Evolutionary conservation across 2,888 invertebrate genomes (phyloP), one percentile per base, ranked within the genome.

Genomic region (Papilio gigon): DNA sequence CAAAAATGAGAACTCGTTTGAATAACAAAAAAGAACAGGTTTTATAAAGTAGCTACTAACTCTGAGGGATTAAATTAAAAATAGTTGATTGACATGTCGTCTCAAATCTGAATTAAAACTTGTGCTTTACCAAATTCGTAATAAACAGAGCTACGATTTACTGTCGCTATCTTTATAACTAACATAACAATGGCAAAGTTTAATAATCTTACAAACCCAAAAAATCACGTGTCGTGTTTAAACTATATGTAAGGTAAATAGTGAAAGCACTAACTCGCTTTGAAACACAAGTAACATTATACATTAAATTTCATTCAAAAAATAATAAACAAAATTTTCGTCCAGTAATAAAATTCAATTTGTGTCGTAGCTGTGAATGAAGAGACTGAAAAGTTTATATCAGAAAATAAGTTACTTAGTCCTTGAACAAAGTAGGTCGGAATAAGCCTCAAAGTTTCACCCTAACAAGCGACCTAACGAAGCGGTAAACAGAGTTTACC

Each of bases 401-500:
- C 64, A 33, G 59, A 30, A 60, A 68, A 65, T 69, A 65, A 65
- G 68, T 65, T 60, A 69, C 60, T 65, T 65, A 69, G 68, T 69
- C 53, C 65, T 65, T 60, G 47, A 69, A 69, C 53, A 69, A 61
- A 65, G 65, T 69, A 65, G 65, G 68, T 69, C 65, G 50, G 68
- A 69, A 69, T 69, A 65, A 69, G 65, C 68, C 65, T 69, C 53
- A 65, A 69, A 69, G 60, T 69, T 69, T 65, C 40, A 58, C 50
- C 33, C 68, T 65, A 69, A 69, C 68, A 69, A 69, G 68, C 53
- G 25, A 69, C 65, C 68, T 69, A 69, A 65, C 65, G 68, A 69
- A 69, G 60, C 65, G 60, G 60, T 60, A 69, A 65, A 69, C 64
- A 60, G 40, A 69, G 42, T 60, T 69, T 37, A 61, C 50, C 37